Percentiles rank a stretch among this genome's conserved stretches.
Evolutionary conservation across 2,113 vertebrate species (phyloP).

Genomic region (Notothenia rossii): DNA sequence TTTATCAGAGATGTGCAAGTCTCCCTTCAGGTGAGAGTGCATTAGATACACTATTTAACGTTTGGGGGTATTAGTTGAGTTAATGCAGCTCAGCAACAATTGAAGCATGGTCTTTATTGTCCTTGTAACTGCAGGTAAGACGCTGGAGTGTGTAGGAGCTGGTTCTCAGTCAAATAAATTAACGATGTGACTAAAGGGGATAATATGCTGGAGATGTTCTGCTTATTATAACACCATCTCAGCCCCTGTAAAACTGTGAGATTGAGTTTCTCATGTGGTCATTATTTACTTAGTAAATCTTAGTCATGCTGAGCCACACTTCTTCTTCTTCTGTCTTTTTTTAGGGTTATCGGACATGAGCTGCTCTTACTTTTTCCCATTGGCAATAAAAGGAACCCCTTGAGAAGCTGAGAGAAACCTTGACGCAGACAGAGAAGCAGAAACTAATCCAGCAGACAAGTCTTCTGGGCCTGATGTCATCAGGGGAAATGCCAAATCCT

Average conservation of each 20-base stretch:
- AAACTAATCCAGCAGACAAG: background rate
- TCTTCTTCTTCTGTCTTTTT: background rate
- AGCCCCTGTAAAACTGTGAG: background rate
- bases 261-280: background rate
- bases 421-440: background rate
- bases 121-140: background rate
- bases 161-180: too few species aligned
- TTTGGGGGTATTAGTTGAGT: background rate
- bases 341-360: background rate
- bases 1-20: too few species aligned
- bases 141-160: background rate
- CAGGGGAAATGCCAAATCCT: background rate
- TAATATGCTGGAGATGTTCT: background rate
- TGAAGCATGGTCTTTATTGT: too few species aligned
- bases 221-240: background rate
- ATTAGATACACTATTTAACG: background rate
- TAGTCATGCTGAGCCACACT: background rate
- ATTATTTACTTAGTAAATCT: background rate
- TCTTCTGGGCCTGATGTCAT: background rate
- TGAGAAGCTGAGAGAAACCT: too few species aligned
- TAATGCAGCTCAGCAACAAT: background rate
- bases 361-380: background rate
- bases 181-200: conserved; percentile 5
- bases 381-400: background rate
- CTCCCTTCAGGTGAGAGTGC: background rate